A percentile compares a stretch with the other conserved stretches of the same genome.
Evolutionary conservation across 2,888 invertebrate species (phyloP).

Genomic region (Dicycla oo): DNA sequence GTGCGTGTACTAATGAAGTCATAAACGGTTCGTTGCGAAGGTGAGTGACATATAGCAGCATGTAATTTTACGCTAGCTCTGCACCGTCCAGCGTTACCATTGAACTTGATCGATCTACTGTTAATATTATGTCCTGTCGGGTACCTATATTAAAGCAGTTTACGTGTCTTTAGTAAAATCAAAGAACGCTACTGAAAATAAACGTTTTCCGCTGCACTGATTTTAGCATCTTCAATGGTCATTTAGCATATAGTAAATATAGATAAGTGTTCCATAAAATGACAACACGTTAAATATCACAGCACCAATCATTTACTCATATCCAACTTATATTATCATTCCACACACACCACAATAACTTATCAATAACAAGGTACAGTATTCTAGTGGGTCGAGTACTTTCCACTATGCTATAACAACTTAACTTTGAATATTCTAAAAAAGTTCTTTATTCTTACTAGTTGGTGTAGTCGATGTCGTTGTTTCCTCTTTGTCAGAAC

Average conservation of each 20-base stretch:
- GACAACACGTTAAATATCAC: conserved; percentile 77
- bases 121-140: background rate
- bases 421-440: conserved; percentile 57
- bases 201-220: background rate
- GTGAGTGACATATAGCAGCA: conserved; percentile 64
- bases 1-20: conserved; percentile 44
- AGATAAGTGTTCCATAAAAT: conserved; percentile 38
- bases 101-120: conserved; percentile 54
- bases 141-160: background rate
- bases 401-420: conserved; percentile 47
- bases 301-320: conserved; percentile 85
- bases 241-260: background rate
- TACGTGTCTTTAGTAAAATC: background rate
- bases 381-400: conserved; percentile 41
- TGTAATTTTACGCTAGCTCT: conserved; percentile 60
- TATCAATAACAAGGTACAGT: conserved; percentile 65
- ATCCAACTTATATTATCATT: conserved; percentile 65
- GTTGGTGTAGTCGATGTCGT: conserved; percentile 62
- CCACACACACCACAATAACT: conserved; percentile 76
- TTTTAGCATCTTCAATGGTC: background rate
- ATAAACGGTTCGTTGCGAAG: conserved; percentile 40
- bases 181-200: background rate
- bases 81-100: conserved; percentile 39
- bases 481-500: conserved; percentile 74
- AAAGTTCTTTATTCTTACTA: conserved; percentile 60